Evolutionary conservation across 2,113 vertebrate genomes (phyloP), one percentile per base, ranked within the genome.

Genomic region (Epinephelus fuscoguttatus): DNA sequence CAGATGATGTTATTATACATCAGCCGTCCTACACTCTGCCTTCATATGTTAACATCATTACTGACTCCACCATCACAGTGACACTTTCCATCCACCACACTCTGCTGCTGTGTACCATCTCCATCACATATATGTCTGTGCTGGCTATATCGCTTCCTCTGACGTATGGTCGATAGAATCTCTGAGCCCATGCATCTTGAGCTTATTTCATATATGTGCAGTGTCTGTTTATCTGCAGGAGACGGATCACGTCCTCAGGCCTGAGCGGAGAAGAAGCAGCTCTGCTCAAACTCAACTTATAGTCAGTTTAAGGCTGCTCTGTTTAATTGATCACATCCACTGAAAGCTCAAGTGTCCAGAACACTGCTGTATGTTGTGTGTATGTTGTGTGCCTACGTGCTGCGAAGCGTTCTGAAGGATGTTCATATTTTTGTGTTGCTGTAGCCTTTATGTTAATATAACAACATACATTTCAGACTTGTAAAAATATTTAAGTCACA

Each of bases 211-310:
- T 6, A 3, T 33, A 37, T 33, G 71, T 68, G 2, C 62, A 57
- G 63, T 4, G 10, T 50, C 57, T 57, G 68, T 76, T 87, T 93
- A 86, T 91, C 83, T 75, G 75, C 74, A 70, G 23, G 5, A 67
- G 42, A 75, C 69, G 45, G 70, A 89, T 81, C 79, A 72, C 66
- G 3, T 87, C 83, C 81, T 84, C 49, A 7, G 86, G 77, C 82
- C 61, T 50, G n/a, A 83, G 76, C 13, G 21, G 53, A 79, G 80
- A 68, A 68, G 74, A 64, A n/a, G 68, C 55, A 30, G 82, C 70
- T 92, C 88, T 92, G 90, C 78, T 83, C 60, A 88, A 68, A 12
- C 74, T 92, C 88, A 89, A 23, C 33, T 64, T 25, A n/a, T 45
- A 15, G n/a, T n/a, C n/a, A n/a, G 64, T 70, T 68, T 23, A 55